Conservation (phyloP, 2,113 vertebrate species). For the Albula glossodonta region DNA sequence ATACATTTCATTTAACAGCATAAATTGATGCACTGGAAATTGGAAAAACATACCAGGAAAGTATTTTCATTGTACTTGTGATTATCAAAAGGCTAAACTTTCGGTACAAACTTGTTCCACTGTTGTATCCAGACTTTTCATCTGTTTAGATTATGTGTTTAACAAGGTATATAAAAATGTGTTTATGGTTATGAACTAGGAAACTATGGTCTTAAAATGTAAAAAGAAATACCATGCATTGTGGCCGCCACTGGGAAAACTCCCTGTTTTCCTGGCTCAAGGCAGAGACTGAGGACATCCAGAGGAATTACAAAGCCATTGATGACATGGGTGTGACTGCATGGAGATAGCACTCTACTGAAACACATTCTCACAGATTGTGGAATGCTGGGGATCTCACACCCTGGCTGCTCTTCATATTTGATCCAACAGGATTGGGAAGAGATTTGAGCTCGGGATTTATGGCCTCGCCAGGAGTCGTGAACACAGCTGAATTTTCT, state of each 20-base stretch:
- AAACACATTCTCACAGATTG: background rate
- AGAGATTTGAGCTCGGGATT: background rate
- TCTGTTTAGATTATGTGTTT: background rate
- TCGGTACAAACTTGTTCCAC: background rate
- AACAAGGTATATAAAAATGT: slow-evolving; percentile 4
- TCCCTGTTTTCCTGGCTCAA: background rate
- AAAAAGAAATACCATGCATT: background rate
- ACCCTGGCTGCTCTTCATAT: background rate
- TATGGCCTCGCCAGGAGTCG: background rate
- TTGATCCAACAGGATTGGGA: background rate
- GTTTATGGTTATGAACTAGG: background rate
- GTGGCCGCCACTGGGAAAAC: background rate
- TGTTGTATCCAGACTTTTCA: background rate
- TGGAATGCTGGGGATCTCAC: background rate
- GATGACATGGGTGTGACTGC: background rate
- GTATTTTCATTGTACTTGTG: background rate
- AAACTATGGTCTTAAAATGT: slow-evolving; percentile 17
- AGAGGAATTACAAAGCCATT: background rate
- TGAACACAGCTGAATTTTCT: background rate
- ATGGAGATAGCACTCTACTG: background rate
- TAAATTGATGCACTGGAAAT: background rate
- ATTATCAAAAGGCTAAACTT: background rate
- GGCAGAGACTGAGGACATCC: background rate
- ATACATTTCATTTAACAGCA: background rate
- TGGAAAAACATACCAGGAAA: background rate